phyloP scores from a whole-genome alignment of 37 sponge, comb jelly and placozoan genomes.

The Tethya wilhelma region DNA sequence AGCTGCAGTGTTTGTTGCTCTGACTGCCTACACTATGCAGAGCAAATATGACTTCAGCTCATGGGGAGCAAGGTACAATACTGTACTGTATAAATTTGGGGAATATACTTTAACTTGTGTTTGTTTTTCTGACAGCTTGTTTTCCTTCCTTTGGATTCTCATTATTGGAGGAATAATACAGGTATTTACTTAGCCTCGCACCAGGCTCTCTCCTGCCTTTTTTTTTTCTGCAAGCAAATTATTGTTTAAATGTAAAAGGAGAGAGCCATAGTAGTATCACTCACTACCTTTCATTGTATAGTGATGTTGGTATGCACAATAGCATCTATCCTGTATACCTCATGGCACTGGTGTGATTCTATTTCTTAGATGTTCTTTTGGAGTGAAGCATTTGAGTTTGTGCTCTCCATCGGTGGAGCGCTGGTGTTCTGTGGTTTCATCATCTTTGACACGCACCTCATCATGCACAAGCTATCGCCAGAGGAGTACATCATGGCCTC shows the following conservation, averaged over 20 bases:
- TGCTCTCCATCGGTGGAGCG: constrained; percentile 89
- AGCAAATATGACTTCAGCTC: constrained; percentile 95
- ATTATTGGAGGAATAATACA: constrained; percentile 82
- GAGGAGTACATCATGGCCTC: constrained; percentile 97
- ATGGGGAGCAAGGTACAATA: constrained; percentile 90
- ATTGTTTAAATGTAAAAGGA: no score
- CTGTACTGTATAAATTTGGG: background rate
- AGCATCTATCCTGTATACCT: background rate
- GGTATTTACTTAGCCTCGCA: constrained; percentile 36
- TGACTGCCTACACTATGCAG: constrained; percentile 95
- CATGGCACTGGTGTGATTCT: no score
- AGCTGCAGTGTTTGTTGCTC: constrained; percentile 70
- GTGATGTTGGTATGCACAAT: background rate
- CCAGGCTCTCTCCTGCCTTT: background rate
- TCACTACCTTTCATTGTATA: background rate
- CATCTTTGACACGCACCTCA: constrained; percentile 96
- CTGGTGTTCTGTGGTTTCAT: constrained; percentile 95
- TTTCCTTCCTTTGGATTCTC: constrained; percentile 84
- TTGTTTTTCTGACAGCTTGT: constrained; percentile 56
- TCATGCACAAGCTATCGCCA: constrained; percentile 92
- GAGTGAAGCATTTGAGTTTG: constrained; percentile 83
- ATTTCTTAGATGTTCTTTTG: constrained; percentile 85
- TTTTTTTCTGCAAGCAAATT: no score
- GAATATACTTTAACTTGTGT: background rate
- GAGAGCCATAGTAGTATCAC: background rate